Evolutionary conservation across 2,113 vertebrate species (phyloP), one percentile per base, ranked within the genome.

Genomic region (Pteropus alecto): DNA sequence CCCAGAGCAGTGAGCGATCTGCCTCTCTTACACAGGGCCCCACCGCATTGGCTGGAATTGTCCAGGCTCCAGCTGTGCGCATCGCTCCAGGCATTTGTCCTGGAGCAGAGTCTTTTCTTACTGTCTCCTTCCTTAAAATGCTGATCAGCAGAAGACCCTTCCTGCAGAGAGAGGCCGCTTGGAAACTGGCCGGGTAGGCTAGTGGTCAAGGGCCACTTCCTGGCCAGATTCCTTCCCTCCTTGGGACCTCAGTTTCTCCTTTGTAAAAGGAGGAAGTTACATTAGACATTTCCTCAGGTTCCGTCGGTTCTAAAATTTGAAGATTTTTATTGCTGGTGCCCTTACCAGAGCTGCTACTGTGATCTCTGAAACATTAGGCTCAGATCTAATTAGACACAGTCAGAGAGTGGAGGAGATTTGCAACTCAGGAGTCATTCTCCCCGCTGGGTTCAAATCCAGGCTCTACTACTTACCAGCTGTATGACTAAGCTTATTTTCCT

Each of bases 401-500:
- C 73, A 65, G 86, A 71, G 67, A 54, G 22, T 38, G 67, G 67
- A 78, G 48, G 43, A 28, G 30, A 82, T 94, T 68, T 81, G 91
- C 71, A 73, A 28, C 48, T 63, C 26, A 56, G 87, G 19, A 56
- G 48, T 63, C 86, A 12, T 33, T 82, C 71, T 87, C 33, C 93
- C 87, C 83, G 76, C 87, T 94, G 87, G 58, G 95, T 96, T 97
- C 97, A 95, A 95, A 90, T 87, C 90, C 90, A 93, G 78, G 68
- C 33, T 58, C 46, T 18, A 7, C 70, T 54, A 41, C 89, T 85
- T 61, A 48, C 84, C 70, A 38, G 65, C 90, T 48, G 33, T 58
- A 28, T 97, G 96, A 95, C 94, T 87, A 94, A 97, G 94, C 79
- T 93, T 87, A n/a, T 95, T 84, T 94, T 92, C 65, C 68, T 83